Evolutionary conservation across 1,140 invertebrate genomes (phyloP), one percentile per base, ranked within the genome.

Genomic region (Euwallacea similis): DNA sequence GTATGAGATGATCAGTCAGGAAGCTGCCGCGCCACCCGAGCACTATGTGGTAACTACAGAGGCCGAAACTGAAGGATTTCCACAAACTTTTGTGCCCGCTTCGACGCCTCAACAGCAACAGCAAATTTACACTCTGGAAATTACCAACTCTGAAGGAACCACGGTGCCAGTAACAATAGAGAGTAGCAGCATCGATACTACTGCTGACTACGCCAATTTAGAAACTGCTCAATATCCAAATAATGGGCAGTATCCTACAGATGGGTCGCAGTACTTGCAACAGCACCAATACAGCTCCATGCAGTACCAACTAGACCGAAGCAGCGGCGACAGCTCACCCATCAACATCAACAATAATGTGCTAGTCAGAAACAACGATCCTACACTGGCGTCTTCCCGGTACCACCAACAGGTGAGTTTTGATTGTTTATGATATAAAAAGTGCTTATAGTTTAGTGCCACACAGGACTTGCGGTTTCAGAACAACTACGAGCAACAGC

Each of bases 131-230:
- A 65, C 67, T 13, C 50, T 69, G 41, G 46, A 69, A 62, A 60
- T 68, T 11, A 41, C 56, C 9, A 47, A 44, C 44, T 33, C 65
- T 1, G 46, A 64, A 16, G 69, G 69, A 2, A 55, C 56, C 8
- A 54, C 21, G 6, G 65, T 66, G 7, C 66, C 68, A 42, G 68
- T 70, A 7, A 60, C 64, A 7, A 71, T 70, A 11, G 69, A 69
- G 55, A 66, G 11, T 13, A 62, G 46, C 55, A 43, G 58, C 8
- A 74, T 76, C 47, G 73, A 74, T 46, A 13, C 55, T 33, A 41
- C 66, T 2, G 75, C 68, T 42, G 75, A 79, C 65, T 79, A 77
- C 63, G 73, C 75, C 0, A 76, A 76, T 62, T 58, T 79, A 16
- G 75, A 79, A 50, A 76, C 71, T 58, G 76, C 76, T 33, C 76